These are phyloP conservation scores for Chaunax sp. DNA, from an alignment of 2,797 vertebrate species.

Conservation along the genomic window DNA sequence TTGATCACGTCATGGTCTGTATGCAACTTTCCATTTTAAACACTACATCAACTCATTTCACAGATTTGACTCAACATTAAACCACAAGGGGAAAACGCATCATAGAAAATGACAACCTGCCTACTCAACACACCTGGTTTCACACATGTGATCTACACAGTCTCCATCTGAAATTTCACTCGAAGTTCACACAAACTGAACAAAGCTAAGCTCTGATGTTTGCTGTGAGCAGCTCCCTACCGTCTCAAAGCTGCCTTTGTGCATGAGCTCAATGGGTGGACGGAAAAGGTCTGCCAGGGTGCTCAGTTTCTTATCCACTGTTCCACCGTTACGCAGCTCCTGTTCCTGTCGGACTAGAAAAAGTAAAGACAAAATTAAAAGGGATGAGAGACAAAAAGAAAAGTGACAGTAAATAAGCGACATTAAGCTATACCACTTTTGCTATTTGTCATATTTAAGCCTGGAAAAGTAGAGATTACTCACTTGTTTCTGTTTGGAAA, in stretches of 20 bases:
- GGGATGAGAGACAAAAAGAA: not conserved
- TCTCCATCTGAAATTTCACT: constrained; percentile 42
- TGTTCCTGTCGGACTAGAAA: constrained; percentile 95
- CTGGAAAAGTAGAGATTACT: constrained; percentile 38
- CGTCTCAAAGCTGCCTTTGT: constrained; percentile 99
- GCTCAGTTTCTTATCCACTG: constrained; percentile 98
- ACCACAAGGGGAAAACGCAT: not conserved
- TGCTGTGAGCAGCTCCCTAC: constrained; percentile 79
- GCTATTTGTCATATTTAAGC: not conserved
- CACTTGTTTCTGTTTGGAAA: constrained; percentile 99
- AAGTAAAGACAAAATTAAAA: constrained; percentile 13
- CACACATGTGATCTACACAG: constrained; percentile 15
- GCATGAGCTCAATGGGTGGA: constrained; percentile 99
- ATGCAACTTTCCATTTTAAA: not conserved
- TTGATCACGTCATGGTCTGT: not conserved
- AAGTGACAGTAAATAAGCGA: not conserved
- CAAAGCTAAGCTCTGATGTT: constrained; percentile 33
- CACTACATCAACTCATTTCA: constrained; percentile 1
- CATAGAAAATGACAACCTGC: not conserved
- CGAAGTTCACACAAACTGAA: constrained; percentile 47
- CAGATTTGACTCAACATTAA: not conserved
- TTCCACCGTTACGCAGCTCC: constrained; percentile 96
- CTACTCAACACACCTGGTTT: constrained; percentile 7
- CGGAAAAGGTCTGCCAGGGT: constrained; percentile 98
- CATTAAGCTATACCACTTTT: not conserved